Base-by-base conservation (phyloP, 2,888 invertebrate genomes). In the Drosophila anceps region DNA sequence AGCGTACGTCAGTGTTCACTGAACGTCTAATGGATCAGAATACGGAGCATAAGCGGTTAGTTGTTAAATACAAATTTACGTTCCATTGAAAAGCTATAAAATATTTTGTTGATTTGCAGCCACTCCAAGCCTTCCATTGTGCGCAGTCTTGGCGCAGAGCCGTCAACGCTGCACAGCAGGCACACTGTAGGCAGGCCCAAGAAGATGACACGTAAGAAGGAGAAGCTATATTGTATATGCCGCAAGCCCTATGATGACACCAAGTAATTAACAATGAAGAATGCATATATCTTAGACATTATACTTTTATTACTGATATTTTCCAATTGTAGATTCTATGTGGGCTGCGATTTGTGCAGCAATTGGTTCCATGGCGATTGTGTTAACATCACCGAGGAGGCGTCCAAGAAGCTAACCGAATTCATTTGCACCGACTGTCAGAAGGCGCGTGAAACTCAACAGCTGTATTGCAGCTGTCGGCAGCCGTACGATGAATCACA, bases 361-460 rank as follows among this genome's bases (percentile, higher is more conserved):
- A 98, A 98, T 93, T 99, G 99, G 99, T 99, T 98, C 95, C 99
- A 99, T 92, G 98, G 98, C 1, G 97, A 97, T 83, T 99, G 99
- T 92, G 98, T 99, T 13, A 97, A 96, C 50, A 97, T 99, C 70
- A 97, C 97, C 0, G 98, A 98, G 93, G 96, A 97, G 92, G 96
- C 96, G 94, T 98, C 98, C 74, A 97, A 97, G 92, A 95, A 95
- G 31, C 95, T 99, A 93, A 97, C 97, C 54, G 97, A 98, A 92
- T 99, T 98, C 93, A 95, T 97, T 78, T 98, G 98, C 91, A 95
- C 95, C 18, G 97, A 97, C 91, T 98, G 98, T 91, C 95, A 96
- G 69, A 96, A 96, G 82, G 97, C 98, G 3, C 95, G 96, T 79
- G 97, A 97, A 88, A 96, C 97, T 0, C 96, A 98, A 92, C 98